Base-by-base conservation (phyloP, 2,888 invertebrate species). In the Heliothis peltigera region DNA sequence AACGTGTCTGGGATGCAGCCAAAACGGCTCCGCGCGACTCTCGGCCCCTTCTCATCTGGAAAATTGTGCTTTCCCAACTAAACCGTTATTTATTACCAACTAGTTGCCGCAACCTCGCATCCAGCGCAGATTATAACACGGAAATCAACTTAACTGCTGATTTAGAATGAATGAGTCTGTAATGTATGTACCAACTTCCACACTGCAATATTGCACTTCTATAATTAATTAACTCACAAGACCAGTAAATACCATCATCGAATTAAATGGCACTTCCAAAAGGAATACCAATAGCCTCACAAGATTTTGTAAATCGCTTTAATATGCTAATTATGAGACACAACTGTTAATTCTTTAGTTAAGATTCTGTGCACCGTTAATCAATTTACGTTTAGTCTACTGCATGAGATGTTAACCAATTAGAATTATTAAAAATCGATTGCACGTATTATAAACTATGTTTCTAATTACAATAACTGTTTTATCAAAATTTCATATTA, bases 1-100 rank as follows among this genome's bases (percentile, higher is more conserved):
- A 91, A 93, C 94, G 94, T 94, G 94, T 87, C 89, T 93, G 93
- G 93, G 92, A 87, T 92, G 93, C 92, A 93, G 92, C 93, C 92
- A 92, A 90, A 89, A 86, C 84, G 82, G 83, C 81, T 82, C 82
- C 77, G 75, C 79, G 77, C 85, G 71, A 69, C 70, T 46, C 74
- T 58, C 77, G 81, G 83, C 66, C 49, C 71, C 51, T 75, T 84
- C 83, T 80, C 81, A 66, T 73, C 67, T 80, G 75, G 75, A 69
- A 75, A 80, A 78, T 81, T 81, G 65, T 70, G 67, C 80, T 67
- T 77, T 79, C 79, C 70, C 70, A 72, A 79, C 72, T 70, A 81
- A 79, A 76, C 60, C 68, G 47, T 77, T 75, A 75, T 78, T 72
- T 77, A 73, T 75, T 66, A 53, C 66, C 70, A 68, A 75, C 69